These are phyloP conservation scores for Oplegnathus fasciatus DNA, from an alignment of 2,113 vertebrate genomes.

Conservation along the genomic window DNA sequence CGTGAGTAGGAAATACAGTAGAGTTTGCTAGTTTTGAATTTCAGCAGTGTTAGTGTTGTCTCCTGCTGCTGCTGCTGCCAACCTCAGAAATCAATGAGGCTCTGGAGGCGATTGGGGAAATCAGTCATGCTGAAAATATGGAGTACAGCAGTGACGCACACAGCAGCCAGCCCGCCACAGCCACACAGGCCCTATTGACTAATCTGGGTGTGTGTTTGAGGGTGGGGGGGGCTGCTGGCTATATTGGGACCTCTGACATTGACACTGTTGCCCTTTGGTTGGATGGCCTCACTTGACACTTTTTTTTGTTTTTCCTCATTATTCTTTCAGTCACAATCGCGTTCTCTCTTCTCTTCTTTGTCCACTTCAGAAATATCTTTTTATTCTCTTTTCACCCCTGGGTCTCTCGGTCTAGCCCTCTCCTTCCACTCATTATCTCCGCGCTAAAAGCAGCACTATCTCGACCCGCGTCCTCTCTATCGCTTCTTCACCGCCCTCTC, in stretches of 20 bases:
- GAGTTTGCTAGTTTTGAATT: slow-evolving; percentile 27
- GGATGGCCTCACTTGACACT: slow-evolving; percentile 75
- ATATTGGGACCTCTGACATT: slow-evolving; percentile 78
- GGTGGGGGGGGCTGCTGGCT: slow-evolving; percentile 47
- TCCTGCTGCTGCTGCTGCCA: slow-evolving; percentile 35
- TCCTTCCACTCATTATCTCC: slow-evolving; percentile 39
- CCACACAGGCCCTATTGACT: slow-evolving; percentile 79
- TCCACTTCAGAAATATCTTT: not conserved
- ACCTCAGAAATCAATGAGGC: slow-evolving; percentile 77
- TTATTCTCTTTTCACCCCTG: not conserved
- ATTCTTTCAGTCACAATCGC: slow-evolving; percentile 16
- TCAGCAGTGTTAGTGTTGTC: slow-evolving; percentile 24
- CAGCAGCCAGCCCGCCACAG: slow-evolving; percentile 51
- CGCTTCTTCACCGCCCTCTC: slow-evolving; percentile 46
- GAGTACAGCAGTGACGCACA: slow-evolving; percentile 84
- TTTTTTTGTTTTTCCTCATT: slow-evolving; percentile 45
- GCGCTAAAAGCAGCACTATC: slow-evolving; percentile 55
- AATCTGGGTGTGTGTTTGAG: slow-evolving; percentile 64
- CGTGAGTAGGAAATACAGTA: slow-evolving; percentile 3
- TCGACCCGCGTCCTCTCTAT: slow-evolving; percentile 31
- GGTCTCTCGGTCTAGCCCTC: not conserved
- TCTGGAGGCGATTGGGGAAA: slow-evolving; percentile 81
- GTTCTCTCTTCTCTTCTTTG: slow-evolving; percentile 7
- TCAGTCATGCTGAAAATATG: slow-evolving; percentile 86
- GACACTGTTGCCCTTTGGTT: slow-evolving; percentile 80